A percentile compares a stretch with the other conserved stretches of the same genome.
These are phyloP conservation scores for Empidonax traillii DNA, from an alignment of 2,113 vertebrate species.

Conservation along the genomic window DNA sequence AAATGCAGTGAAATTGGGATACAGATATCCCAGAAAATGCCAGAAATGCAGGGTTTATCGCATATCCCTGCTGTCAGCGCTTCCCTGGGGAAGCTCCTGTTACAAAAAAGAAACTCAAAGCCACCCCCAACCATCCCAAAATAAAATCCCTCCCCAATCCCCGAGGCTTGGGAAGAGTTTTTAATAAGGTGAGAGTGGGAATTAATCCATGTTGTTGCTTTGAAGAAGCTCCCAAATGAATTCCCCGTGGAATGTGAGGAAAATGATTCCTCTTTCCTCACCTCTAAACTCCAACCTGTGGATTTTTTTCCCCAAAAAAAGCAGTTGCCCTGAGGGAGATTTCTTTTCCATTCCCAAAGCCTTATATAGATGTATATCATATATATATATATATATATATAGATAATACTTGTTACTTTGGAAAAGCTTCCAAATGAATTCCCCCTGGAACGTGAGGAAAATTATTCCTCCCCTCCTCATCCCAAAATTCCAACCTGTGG, in stretches of 20 bases:
- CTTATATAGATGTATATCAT: not conserved
- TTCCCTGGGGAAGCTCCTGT: not conserved
- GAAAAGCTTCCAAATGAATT: no score
- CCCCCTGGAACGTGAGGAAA: no score
- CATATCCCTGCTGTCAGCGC: not conserved
- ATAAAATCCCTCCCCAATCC: not conserved
- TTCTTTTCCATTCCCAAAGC: conserved; percentile 12
- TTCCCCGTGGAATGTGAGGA: not conserved
- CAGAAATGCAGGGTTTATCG: not conserved
- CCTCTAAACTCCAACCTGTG: not conserved
- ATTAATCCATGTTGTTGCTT: not conserved
- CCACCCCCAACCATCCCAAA: not conserved
- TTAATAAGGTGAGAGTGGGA: not conserved
- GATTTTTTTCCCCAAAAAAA: conserved; percentile 1
- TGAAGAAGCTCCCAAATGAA: not conserved
- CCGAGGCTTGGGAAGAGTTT: not conserved
- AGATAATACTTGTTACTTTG: no score
- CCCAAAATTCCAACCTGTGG: not conserved
- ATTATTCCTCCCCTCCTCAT: not conserved
- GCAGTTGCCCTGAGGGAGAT: not conserved
- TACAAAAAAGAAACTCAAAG: not conserved
- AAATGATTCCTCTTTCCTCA: not conserved
- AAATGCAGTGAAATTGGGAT: not conserved
- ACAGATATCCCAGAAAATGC: not conserved
- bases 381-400: no score